Evolutionary conservation across 2,113 vertebrate species (phyloP).

Genomic region (Meles meles): DNA sequence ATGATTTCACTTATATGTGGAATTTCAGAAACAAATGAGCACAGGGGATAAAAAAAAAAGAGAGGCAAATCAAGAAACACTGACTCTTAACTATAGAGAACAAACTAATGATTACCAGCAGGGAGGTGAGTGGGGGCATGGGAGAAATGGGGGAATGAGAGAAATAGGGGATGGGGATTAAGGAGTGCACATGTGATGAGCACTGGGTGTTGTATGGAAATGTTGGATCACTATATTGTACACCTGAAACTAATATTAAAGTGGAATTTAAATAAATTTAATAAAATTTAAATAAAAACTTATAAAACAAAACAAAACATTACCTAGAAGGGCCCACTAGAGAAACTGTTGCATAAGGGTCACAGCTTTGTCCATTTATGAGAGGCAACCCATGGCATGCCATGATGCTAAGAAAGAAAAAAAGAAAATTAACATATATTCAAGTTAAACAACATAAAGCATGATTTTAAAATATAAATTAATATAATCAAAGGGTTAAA

Average conservation of each 20-base stretch:
- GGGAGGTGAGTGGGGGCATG: background rate
- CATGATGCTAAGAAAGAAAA: slow-evolving; percentile 87
- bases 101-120: background rate
- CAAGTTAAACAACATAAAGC: background rate
- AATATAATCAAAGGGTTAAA: slow-evolving; percentile 18
- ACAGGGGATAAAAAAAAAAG: background rate
- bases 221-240: background rate
- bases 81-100: background rate
- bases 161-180: background rate
- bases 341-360: slow-evolving; percentile 95
- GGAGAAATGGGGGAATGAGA: background rate
- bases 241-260: background rate
- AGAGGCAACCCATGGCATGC: slow-evolving; percentile 96
- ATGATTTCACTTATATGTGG: background rate
- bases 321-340: slow-evolving; percentile 96
- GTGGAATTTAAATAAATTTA: background rate
- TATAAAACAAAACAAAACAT: slow-evolving; percentile 10
- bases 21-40: background rate
- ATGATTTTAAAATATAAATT: background rate
- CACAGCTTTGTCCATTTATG: slow-evolving; percentile 96
- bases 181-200: background rate
- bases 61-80: background rate
- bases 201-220: background rate
- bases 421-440: slow-evolving; percentile 41
- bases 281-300: background rate